Percentiles rank a stretch among this genome's conserved stretches.
phyloP scores from a whole-genome alignment of 2,888 invertebrate genomes.

The Ochlodes sylvanus region DNA sequence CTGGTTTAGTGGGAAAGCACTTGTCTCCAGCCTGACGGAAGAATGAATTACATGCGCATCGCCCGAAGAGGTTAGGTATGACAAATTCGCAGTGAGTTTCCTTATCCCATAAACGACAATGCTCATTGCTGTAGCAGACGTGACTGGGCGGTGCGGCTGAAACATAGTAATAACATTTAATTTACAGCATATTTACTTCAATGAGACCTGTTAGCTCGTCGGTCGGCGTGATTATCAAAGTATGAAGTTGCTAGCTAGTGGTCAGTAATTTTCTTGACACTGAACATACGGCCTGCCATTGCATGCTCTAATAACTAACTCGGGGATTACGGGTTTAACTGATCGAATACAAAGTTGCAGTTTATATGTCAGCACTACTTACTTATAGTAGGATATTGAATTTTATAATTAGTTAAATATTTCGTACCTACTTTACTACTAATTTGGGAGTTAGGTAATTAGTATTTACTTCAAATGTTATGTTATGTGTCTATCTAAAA shows the following conservation, averaged over 20 bases:
- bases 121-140: slow-evolving; percentile 95
- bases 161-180: slow-evolving; percentile 47
- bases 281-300: slow-evolving; percentile 62
- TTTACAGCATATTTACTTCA: slow-evolving; percentile 32
- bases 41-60: slow-evolving; percentile 92
- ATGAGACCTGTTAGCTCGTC: slow-evolving; percentile 40
- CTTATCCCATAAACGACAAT: slow-evolving; percentile 93
- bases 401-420: background rate
- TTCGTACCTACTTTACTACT: background rate
- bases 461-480: too few relatives aligned
- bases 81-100: slow-evolving; percentile 95
- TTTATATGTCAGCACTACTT: slow-evolving; percentile 44
- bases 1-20: slow-evolving; percentile 80
- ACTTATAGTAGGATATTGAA: background rate
- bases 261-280: slow-evolving; percentile 63
- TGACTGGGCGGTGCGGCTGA: slow-evolving; percentile 94
- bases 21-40: slow-evolving; percentile 87
- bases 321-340: slow-evolving; percentile 54
- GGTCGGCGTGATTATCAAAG: slow-evolving; percentile 40
- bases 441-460: too few relatives aligned
- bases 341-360: slow-evolving; percentile 48
- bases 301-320: slow-evolving; percentile 64
- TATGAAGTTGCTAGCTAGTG: slow-evolving; percentile 50
- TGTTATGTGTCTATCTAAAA: too few relatives aligned
- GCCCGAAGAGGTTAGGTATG: slow-evolving; percentile 94